phyloP scores from a whole-genome alignment of 2,888 invertebrate genomes.

The Drosophila ezoana region DNA sequence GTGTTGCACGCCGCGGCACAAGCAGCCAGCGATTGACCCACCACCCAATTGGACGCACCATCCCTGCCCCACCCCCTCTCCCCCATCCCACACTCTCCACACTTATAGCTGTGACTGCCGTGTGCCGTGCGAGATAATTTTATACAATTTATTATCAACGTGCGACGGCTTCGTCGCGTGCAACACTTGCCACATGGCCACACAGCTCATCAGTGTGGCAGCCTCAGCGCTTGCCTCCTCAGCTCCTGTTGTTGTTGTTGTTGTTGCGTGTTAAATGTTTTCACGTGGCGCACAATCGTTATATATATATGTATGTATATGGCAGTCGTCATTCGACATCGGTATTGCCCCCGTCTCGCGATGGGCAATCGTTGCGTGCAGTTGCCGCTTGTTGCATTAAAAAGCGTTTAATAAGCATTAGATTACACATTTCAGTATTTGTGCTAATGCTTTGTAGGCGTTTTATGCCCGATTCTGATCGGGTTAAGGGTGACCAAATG shows the following conservation, averaged over 20 bases:
- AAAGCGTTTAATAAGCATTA: slow-evolving; percentile 79
- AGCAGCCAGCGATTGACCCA: slow-evolving; percentile 71
- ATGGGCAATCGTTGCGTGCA: slow-evolving; percentile 33
- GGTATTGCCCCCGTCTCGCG: slow-evolving; percentile 37
- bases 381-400: slow-evolving; percentile 61
- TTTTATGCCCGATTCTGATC: slow-evolving; percentile 1
- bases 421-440: slow-evolving; percentile 57
- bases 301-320: slow-evolving; percentile 18
- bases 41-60: slow-evolving; percentile 59
- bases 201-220: slow-evolving; percentile 51
- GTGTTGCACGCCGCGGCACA: slow-evolving; percentile 43
- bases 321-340: slow-evolving; percentile 35
- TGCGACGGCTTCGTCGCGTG: slow-evolving; percentile 68
- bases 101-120: slow-evolving; percentile 48
- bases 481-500: slow-evolving; percentile 42
- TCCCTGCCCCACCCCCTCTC: not conserved
- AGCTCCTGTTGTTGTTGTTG: slow-evolving; percentile 1
- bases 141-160: slow-evolving; percentile 76
- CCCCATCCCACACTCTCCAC: not conserved
- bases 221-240: slow-evolving; percentile 25
- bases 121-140: slow-evolving; percentile 73
- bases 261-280: slow-evolving; percentile 73
- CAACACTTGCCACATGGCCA: slow-evolving; percentile 76
- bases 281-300: slow-evolving; percentile 54
- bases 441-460: slow-evolving; percentile 6